Evolutionary conservation across 2,113 vertebrate species (phyloP).

Genomic region (Zosterops lateralis): DNA sequence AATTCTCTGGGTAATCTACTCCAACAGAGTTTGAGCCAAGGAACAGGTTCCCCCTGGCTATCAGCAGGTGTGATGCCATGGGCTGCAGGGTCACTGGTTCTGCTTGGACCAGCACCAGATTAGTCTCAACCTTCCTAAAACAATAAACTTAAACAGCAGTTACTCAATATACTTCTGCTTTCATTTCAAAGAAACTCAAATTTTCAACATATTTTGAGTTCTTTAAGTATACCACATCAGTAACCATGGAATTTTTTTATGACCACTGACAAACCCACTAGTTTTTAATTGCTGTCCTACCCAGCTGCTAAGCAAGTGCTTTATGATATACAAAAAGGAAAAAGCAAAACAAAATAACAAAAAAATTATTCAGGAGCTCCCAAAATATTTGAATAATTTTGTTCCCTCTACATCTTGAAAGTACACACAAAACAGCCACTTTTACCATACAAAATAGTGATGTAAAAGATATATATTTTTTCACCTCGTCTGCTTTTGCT

Average conservation of each 20-base stretch:
- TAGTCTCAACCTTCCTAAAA: background rate
- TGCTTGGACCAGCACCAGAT: background rate
- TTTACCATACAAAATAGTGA: background rate
- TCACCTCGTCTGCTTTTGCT: conserved; percentile 8
- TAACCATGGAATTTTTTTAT: background rate
- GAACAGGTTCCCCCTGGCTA: no score
- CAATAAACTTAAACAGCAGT: background rate
- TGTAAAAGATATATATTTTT: background rate
- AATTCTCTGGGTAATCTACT: background rate
- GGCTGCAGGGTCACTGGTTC: background rate
- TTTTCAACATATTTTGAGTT: background rate
- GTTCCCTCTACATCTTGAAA: background rate
- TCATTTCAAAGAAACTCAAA: background rate
- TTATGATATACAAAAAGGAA: background rate
- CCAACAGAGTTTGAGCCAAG: background rate
- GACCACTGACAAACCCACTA: background rate
- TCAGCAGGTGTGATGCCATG: accelerated
- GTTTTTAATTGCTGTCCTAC: background rate
- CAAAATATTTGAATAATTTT: background rate
- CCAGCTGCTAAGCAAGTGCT: background rate
- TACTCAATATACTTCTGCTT: background rate
- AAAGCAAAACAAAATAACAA: background rate
- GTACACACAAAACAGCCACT: background rate
- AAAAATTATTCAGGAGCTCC: background rate
- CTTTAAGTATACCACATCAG: background rate